Base-by-base conservation (phyloP, 2,797 vertebrate genomes). In the Phrynocephalus guinanensis region DNA sequence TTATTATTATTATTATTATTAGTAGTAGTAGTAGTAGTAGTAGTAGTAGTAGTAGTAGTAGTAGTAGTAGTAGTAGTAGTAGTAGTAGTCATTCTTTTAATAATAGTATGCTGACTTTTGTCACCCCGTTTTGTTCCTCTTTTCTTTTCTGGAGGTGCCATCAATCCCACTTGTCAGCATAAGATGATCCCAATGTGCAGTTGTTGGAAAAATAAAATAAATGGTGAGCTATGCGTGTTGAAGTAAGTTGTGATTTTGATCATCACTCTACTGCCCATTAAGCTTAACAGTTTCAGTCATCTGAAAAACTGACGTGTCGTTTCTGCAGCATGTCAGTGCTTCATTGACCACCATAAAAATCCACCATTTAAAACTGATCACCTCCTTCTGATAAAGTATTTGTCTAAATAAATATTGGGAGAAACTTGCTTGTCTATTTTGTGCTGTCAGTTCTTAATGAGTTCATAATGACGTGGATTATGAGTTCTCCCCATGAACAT, bases 241-340 rank as follows among this genome's bases (percentile, higher is more conserved):
- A 88, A 93, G 88, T 90, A 91, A 93, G 91, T 88, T 81, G 89
- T 91, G 89, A 95, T 95, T 93, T 93, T 94, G 33, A 87, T 90
- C 89, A 92, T 94, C 93, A 88, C 87, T 93, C 80, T 78, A 63
- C 75, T 82, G 18, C 16, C 82, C 92, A 93, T 93, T 93, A 94
- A 94, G 91, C 85, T 93, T 88, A 93, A 90, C 50, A 93, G 89
- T 75, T 93, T 87, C 86, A 87, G 83, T 88, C 81, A 83, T 91
- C 92, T 91, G 92, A 90, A 93, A 92, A 92, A 89, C 85, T 60
- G 86, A 91, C 75, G 87, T 87, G 89, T 91, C 88, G 93, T 90
- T 94, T 92, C 86, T 90, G n/a, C 28, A 92, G 88, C 84, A 38
- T 30, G 1, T 73, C 89, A 91, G 83, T 85, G 71, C 90, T 93